Evolutionary conservation across 2,888 invertebrate genomes (phyloP), one percentile per base, ranked within the genome.

Genomic region (Drosophila birchii): DNA sequence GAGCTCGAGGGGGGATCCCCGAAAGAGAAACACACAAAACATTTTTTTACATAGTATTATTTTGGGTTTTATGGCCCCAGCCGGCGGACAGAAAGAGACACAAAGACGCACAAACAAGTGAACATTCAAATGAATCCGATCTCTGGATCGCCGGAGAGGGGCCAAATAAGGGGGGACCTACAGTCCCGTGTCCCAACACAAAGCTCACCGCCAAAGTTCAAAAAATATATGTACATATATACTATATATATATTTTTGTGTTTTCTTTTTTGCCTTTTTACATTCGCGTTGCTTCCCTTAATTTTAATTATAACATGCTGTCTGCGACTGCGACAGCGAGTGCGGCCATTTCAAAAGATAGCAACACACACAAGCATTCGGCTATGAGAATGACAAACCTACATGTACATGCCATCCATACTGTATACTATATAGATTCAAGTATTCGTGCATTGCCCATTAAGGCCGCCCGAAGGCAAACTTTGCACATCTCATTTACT

Each of bases 21-120:
- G 44, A 26, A 75, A 57, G 75, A 76, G 68, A 77, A 67, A 71
- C 82, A 78, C 78, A 87, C 82, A 82, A 87, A 82, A 78, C 79
- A 79, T 80, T 87, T 86, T 57, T 63, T 82, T 87, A 87, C 84
- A 82, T 87, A 87, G 84, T 84, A 87, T 84, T 84, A 84, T 84
- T 84, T 87, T 82, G 80, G 75, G 77, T 80, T 84, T 80, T 83
- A 83, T 83, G 81, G 76, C 83, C 60, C 34, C 44, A 18, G 67
- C 71, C 68, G 78, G 72, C 71, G 32, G 74, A 34, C 51, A 49
- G 61, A 59, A 43, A 56, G 71, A 61, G 62, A 55, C 58, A 69
- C 69, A 53, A 26, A 56, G 36, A 55, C 61, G 60, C 66, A 55
- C 69, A 54, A 75, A 75, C 83, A 82, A 81, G 78, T 86, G 83